phyloP scores from a whole-genome alignment of 2,888 invertebrate genomes.

The Cremastinae sp. region DNA sequence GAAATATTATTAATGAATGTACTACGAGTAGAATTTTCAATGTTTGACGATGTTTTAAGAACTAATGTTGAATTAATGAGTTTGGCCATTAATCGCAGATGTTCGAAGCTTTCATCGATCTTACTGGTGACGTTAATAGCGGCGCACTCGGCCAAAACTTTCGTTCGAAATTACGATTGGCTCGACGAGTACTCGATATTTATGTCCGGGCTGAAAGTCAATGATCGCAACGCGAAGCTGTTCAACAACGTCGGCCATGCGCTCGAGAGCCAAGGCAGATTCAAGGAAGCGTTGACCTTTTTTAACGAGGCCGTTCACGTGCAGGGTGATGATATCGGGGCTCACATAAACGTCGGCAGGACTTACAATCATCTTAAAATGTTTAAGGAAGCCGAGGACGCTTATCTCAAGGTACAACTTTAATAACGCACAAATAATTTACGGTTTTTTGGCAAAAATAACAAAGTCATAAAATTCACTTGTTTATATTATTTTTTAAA shows the following conservation, averaged over 20 bases:
- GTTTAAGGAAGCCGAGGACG: conserved; percentile 94
- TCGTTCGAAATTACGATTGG: conserved; percentile 95
- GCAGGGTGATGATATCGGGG: conserved; percentile 97
- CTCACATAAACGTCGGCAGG: conserved; percentile 97
- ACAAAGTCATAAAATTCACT: not conserved
- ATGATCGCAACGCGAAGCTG: conserved; percentile 95
- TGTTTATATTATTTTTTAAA: not conserved
- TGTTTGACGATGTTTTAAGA: too few species aligned
- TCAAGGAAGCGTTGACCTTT: conserved; percentile 91
- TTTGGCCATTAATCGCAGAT: conserved; percentile 68
- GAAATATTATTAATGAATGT: too few species aligned
- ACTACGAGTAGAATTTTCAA: too few species aligned
- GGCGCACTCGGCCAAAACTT: conserved; percentile 92
- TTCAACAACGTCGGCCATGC: conserved; percentile 99
- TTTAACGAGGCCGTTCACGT: conserved; percentile 96
- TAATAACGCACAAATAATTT: too few species aligned
- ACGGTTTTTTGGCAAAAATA: too few species aligned
- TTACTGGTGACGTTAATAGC: conserved; percentile 86
- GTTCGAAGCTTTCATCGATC: conserved; percentile 85
- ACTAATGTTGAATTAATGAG: too few species aligned
- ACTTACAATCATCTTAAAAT: conserved; percentile 95
- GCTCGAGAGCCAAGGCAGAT: conserved; percentile 88
- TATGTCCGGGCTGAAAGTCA: conserved; percentile 93
- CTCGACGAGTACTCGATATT: conserved; percentile 96
- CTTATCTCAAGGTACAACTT: conserved; percentile 87